Base-by-base conservation (phyloP, 1,140 invertebrate species). In the Drosophila mauritiana region DNA sequence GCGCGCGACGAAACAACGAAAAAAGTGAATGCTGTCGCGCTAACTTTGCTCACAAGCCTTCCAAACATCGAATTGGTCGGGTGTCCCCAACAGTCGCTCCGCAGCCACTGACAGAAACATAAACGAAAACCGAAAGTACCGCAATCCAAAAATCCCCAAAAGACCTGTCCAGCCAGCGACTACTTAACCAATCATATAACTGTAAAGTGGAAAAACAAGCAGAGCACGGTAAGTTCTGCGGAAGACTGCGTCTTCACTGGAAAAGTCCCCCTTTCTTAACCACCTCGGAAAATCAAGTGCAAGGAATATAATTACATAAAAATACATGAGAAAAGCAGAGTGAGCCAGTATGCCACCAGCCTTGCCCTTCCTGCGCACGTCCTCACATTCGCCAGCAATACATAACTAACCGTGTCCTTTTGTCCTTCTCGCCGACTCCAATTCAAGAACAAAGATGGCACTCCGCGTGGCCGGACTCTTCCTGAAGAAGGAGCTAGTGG, bases 11-110 rank as follows among this genome's bases (percentile, higher is more conserved):
- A 89, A 78, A 72, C 80, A 59, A 80, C 31, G 31, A 31, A 88
- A 90, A 91, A 91, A 91, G 90, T 91, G 83, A 91, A 89, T 86
- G 90, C 85, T 83, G 78, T 88, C 74, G 80, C 67, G 68, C 79
- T 53, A 63, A 78, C 86, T 76, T 48, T 77, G 69, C 77, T 91
- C 90, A 91, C 68, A 91, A 91, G 78, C 78, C 81, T 81, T 89
- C 88, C 86, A 76, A 91, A 89, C 76, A 70, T 90, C 78, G 76
- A 40, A 91, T 81, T 78, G 81, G 76, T 80, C 65, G 90, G 90
- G 53, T 61, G 90, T 91, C 69, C 73, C 73, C 73, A 82, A 59
- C 73, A 83, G 61, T 73, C 56, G 82, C 62, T 84, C 69, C 62
- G 61, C 53, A 75, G 53, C 58, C 64, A 68, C 40, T 56, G 58